These are phyloP conservation scores for Crenichthys baileyi DNA, from an alignment of 2,797 vertebrate species.

Conservation along the genomic window DNA sequence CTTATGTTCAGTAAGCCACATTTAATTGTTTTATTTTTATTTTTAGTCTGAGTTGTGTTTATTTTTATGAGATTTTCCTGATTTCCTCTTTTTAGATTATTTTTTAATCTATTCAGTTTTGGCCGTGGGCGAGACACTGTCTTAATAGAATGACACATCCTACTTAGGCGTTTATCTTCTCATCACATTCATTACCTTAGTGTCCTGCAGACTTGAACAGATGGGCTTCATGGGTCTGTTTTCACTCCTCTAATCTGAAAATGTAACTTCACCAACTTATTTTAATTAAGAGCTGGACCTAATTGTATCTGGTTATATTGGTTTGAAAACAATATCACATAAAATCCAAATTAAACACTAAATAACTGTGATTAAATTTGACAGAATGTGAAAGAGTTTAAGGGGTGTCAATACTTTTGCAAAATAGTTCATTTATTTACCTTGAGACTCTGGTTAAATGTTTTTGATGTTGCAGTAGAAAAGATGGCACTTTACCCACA, in stretches of 20 bases:
- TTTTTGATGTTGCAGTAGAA: neutral
- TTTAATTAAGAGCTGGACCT: neutral
- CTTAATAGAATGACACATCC: conserved; percentile 9
- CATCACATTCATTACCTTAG: conserved; percentile 8
- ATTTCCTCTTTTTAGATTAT: too few species aligned
- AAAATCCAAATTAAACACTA: neutral
- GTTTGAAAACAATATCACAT: neutral
- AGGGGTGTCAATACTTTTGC: neutral
- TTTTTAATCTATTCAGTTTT: too few species aligned
- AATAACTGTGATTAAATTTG: neutral
- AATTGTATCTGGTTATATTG: neutral
- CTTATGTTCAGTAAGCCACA: too few species aligned
- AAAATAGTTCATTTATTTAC: neutral
- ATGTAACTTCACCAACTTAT: neutral
- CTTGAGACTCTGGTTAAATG: neutral
- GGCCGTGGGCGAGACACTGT: too few species aligned
- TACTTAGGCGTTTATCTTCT: conserved; percentile 5
- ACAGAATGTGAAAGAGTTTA: neutral
- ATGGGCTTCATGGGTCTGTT: neutral
- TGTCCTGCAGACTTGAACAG: neutral
- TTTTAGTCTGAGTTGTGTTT: too few species aligned
- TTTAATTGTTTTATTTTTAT: too few species aligned
- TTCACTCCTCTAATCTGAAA: neutral
- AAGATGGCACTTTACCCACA: neutral
- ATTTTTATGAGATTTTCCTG: too few species aligned